These are phyloP conservation scores for Ceratitis capitata DNA, from an alignment of 1,140 invertebrate genomes.

Conservation along the genomic window DNA sequence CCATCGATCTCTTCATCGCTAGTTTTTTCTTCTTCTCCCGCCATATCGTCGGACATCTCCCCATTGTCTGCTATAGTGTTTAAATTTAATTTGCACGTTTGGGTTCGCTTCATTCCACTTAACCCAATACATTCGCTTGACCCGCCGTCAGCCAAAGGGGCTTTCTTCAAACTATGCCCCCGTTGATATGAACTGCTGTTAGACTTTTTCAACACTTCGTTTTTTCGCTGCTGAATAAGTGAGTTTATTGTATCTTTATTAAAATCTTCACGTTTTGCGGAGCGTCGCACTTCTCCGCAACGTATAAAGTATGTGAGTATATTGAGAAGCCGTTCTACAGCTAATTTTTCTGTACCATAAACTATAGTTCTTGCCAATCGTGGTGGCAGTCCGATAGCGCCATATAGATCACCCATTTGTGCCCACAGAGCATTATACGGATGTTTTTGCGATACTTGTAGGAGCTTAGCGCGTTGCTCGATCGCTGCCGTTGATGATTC, in stretches of 20 bases:
- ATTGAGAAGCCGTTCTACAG: conserved; percentile 74
- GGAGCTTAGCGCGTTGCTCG: conserved; percentile 58
- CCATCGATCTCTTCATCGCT: conserved; percentile 45
- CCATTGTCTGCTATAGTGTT: conserved; percentile 54
- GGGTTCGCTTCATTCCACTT: conserved; percentile 43
- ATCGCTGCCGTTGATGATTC: conserved; percentile 55
- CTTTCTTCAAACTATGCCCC: conserved; percentile 46
- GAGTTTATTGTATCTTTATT: conserved; percentile 59
- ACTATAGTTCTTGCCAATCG: conserved; percentile 82
- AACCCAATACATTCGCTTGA: background rate
- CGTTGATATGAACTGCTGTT: background rate
- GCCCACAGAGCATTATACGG: conserved; percentile 87
- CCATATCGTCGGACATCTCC: conserved; percentile 40
- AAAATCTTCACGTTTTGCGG: conserved; percentile 61
- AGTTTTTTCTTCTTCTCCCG: conserved; percentile 42
- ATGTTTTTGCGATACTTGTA: conserved; percentile 62
- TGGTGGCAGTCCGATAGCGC: conserved; percentile 80
- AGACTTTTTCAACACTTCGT: conserved; percentile 47
- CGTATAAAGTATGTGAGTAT: conserved; percentile 87
- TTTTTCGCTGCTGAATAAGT: conserved; percentile 48
- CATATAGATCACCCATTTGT: conserved; percentile 84
- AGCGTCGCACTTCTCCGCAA: conserved; percentile 74
- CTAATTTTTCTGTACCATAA: conserved; percentile 75
- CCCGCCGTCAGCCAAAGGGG: conserved; percentile 22
- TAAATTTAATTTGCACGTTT: conserved; percentile 60